Percentiles rank a stretch among this genome's conserved stretches.
These are phyloP conservation scores for Oncorhynchus clarkii DNA, from an alignment of 2,113 vertebrate species.

Conservation along the genomic window DNA sequence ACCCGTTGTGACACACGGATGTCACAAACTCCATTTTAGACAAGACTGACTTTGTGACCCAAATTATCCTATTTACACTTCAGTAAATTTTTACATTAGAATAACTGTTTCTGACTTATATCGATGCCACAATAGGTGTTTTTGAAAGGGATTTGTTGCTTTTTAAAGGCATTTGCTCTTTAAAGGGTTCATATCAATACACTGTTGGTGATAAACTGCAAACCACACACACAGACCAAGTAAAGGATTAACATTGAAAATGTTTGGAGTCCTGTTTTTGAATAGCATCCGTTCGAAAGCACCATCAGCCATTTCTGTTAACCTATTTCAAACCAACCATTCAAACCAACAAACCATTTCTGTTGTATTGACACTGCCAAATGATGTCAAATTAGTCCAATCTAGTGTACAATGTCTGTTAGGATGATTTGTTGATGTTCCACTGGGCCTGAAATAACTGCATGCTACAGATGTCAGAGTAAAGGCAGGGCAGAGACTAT, in stretches of 20 bases:
- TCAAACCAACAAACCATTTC: not conserved
- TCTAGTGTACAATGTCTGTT: not conserved
- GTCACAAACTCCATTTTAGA: no score
- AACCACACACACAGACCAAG: not conserved
- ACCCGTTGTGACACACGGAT: no score
- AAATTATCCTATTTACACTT: no score
- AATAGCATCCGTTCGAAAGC: no score
- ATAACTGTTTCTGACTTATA: no score
- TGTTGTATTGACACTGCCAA: not conserved
- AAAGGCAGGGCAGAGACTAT: not conserved
- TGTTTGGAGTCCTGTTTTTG: no score
- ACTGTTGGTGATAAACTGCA: not conserved
- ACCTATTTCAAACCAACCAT: no score
- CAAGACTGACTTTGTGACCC: no score
- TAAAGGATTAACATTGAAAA: not conserved
- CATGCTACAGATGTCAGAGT: not conserved
- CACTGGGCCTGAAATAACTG: not conserved
- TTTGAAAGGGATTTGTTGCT: no score
- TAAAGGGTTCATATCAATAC: not conserved
- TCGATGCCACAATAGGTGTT: no score
- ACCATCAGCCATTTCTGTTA: no score
- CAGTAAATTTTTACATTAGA: no score
- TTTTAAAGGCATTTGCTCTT: not conserved
- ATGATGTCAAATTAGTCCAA: not conserved
- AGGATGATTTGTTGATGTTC: not conserved